Conservation (phyloP, 2,797 vertebrate species). For the Monodelphis domestica region DNA sequence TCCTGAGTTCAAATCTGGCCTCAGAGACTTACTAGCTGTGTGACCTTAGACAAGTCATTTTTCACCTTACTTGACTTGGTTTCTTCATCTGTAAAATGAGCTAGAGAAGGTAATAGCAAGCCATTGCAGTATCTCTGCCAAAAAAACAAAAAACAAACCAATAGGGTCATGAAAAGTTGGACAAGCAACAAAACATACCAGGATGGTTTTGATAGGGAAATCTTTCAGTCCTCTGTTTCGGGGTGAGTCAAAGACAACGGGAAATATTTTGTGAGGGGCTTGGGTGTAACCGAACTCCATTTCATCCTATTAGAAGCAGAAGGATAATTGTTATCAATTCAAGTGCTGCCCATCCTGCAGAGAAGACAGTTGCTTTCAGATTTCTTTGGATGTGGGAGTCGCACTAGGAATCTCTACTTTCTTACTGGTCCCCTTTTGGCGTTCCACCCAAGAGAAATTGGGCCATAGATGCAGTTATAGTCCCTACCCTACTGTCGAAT, state of each 20-base stretch:
- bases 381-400: not conserved
- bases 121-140: not conserved
- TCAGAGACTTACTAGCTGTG: not conserved
- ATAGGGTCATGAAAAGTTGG: not conserved
- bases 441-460: no score
- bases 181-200: slow-evolving; percentile 74
- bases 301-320: slow-evolving; percentile 88
- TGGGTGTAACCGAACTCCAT: slow-evolving; percentile 95
- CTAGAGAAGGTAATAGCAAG: not conserved
- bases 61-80: not conserved
- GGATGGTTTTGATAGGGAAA: slow-evolving; percentile 87
- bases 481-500: not conserved
- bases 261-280: slow-evolving; percentile 91
- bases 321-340: not conserved
- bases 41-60: not conserved
- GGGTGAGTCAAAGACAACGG: slow-evolving; percentile 95
- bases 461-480: not conserved
- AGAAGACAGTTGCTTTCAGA: not conserved
- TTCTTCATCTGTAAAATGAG: not conserved
- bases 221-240: slow-evolving; percentile 88
- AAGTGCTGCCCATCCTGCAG: not conserved
- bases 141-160: not conserved
- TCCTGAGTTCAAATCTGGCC: not conserved
- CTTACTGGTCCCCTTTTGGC: not conserved
- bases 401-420: not conserved